These are phyloP conservation scores for Sinocyclocheilus anshuiensis DNA, from an alignment of 2,113 vertebrate genomes.

Conservation along the genomic window DNA sequence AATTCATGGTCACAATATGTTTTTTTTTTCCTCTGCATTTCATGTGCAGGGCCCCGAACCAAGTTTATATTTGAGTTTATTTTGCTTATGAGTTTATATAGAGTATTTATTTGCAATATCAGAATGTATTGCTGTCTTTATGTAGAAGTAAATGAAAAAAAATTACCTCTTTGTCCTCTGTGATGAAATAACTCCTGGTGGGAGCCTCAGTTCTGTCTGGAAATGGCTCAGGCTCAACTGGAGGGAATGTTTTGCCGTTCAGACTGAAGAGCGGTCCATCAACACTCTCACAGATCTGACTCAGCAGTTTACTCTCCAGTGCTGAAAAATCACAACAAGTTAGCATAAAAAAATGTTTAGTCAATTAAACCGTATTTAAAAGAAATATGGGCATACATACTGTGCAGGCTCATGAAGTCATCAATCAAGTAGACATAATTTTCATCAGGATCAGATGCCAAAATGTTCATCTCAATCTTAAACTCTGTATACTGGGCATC, in stretches of 20 bases:
- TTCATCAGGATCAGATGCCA: conserved; percentile 81
- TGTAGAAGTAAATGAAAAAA: not conserved
- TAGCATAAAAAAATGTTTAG: not conserved
- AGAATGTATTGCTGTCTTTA: not conserved
- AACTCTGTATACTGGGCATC: conserved; percentile 76
- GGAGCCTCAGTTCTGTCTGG: not conserved
- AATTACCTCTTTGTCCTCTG: conserved; percentile 38
- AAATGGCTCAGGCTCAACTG: conserved; percentile 11
- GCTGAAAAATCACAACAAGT: conserved; percentile 54
- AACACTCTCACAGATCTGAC: conserved; percentile 77
- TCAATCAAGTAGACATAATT: conserved; percentile 82
- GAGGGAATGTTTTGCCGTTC: conserved; percentile 10
- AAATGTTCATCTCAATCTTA: conserved; percentile 77
- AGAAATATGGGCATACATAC: conserved; percentile 69
- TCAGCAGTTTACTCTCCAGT: conserved; percentile 79
- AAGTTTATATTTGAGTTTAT: not conserved
- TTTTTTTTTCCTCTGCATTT: not conserved
- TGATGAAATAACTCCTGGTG: conserved; percentile 9
- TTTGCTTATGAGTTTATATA: not conserved
- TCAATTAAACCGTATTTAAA: not conserved
- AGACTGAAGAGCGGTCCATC: conserved; percentile 61
- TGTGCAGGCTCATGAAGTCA: conserved; percentile 78
- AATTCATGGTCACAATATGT: not conserved
- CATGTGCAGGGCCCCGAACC: not conserved
- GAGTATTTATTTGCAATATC: conserved; percentile 32